Base-by-base conservation (phyloP, 2,113 vertebrate genomes). In the Chitala chitala region DNA sequence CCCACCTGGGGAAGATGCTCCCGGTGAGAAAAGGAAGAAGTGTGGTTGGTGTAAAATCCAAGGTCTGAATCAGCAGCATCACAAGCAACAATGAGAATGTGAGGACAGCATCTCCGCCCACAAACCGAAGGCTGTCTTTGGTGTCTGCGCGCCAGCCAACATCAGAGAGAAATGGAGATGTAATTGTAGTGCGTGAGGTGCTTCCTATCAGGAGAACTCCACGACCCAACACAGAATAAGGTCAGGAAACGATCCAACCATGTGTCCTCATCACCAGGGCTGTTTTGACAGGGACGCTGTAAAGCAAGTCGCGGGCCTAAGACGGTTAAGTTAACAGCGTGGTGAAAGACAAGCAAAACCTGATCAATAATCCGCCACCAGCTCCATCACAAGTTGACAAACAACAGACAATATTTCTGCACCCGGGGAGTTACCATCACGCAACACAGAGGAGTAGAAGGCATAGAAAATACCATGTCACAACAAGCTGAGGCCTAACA, bases 281-380 rank as follows among this genome's bases (percentile, higher is more conserved):
- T 26, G 46, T 68, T 68, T 68, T 68, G 64, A 68, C 64, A 68
- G 64, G 38, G 38, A 44, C 46, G 38, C 38, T 38, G 59, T 63
- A 63, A 63, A 33, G 42, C 46, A 42, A 68, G 38, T 68, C 64
- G n/a, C 40, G 13, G 40, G 64, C 64, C 26, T 26, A 68, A 22
- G 38, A 48, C 64, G 40, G 42, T 26, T 68, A 46, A 68, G 40
- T 68, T 68, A 68, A 68, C 64, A 24, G 64, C 42, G 38, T 38
- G 33, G 38, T 68, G 42, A 68, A 68, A 68, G 64, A n/a, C 64
- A 48, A 68, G 40, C 42, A 46, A 46, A 68, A 68, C 40, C 22
- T 38, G 64, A 68, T 68, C 64, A 68, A 68, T 68, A 68, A 48
- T 68, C 64, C 46, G 64, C 40, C 42, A 68, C 64, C 40, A 46